Conservation (phyloP, 2,888 invertebrate species). For the Callyntrura guangdongensis region DNA sequence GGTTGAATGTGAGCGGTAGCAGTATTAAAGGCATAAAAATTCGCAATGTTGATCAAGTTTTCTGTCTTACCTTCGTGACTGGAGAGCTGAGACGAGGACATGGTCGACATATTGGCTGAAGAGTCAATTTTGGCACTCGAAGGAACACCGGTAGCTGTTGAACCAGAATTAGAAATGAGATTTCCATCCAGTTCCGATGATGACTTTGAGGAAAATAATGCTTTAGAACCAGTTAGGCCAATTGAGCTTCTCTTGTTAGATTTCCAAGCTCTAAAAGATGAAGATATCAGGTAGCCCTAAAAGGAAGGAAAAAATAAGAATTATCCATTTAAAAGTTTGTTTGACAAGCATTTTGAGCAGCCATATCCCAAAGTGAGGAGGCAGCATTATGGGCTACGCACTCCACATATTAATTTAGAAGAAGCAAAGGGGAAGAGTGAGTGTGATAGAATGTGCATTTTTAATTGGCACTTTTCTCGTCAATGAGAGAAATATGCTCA, state of each 20-base stretch:
- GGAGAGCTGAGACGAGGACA: slow-evolving; percentile 77
- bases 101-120: slow-evolving; percentile 78
- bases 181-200: slow-evolving; percentile 73
- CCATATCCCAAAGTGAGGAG: too few relatives aligned
- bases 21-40: slow-evolving; percentile 56
- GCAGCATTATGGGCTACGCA: background rate
- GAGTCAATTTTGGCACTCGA: slow-evolving; percentile 79
- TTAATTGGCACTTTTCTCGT: background rate
- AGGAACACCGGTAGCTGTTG: slow-evolving; percentile 72
- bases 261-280: slow-evolving; percentile 75
- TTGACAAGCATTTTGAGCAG: background rate
- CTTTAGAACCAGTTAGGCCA: slow-evolving; percentile 74
- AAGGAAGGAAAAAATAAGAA: slow-evolving; percentile 38
- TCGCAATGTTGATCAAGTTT: slow-evolving; percentile 29
- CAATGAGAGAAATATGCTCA: too few relatives aligned
- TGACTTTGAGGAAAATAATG: slow-evolving; percentile 70
- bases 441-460: background rate
- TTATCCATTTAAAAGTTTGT: background rate
- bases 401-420: background rate
- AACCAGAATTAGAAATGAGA: slow-evolving; percentile 64
- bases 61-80: slow-evolving; percentile 69
- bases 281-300: slow-evolving; percentile 76
- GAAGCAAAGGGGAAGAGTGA: background rate
- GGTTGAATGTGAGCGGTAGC: slow-evolving; percentile 9
- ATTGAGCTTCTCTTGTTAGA: slow-evolving; percentile 73